These are phyloP conservation scores for Acheta domesticus DNA, from an alignment of 2,888 invertebrate genomes.

Conservation along the genomic window DNA sequence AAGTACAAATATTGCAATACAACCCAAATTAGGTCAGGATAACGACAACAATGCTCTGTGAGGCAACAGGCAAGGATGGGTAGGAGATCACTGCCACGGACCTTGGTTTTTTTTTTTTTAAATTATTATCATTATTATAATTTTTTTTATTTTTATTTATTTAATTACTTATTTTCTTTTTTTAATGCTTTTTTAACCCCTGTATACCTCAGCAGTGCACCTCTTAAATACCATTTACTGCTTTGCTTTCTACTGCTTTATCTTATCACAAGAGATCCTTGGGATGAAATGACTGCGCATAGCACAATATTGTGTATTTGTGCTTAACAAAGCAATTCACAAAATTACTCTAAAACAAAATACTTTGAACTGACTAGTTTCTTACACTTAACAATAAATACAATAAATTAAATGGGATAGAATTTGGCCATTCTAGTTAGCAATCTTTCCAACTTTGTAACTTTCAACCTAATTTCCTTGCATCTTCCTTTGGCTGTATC, in stretches of 20 bases:
- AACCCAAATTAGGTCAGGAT: conserved; percentile 43
- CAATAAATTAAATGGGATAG: conserved; percentile 40
- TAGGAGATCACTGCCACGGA: background rate
- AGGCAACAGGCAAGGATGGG: conserved; percentile 21
- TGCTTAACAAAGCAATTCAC: conserved; percentile 37
- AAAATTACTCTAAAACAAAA: conserved; percentile 37
- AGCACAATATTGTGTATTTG: conserved; percentile 35
- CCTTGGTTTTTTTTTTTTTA: background rate
- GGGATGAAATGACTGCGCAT: conserved; percentile 39
- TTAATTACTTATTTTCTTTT: too few species aligned
- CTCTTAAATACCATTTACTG: background rate
- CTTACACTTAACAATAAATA: conserved; percentile 39
- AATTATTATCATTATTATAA: too few species aligned
- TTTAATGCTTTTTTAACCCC: too few species aligned
- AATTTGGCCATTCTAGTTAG: conserved; percentile 41
- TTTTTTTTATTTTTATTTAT: too few species aligned
- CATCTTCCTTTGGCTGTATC: conserved; percentile 35
- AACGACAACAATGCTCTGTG: conserved; percentile 34
- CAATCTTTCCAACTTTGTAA: conserved; percentile 38
- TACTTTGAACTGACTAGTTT: conserved; percentile 37
- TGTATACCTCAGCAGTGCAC: background rate
- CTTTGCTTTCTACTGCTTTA: conserved; percentile 22
- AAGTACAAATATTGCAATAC: conserved; percentile 62
- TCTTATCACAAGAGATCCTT: conserved; percentile 38
- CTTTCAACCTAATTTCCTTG: conserved; percentile 37